phyloP scores from a whole-genome alignment of 2,797 vertebrate genomes.

The Amblyraja radiata region DNA sequence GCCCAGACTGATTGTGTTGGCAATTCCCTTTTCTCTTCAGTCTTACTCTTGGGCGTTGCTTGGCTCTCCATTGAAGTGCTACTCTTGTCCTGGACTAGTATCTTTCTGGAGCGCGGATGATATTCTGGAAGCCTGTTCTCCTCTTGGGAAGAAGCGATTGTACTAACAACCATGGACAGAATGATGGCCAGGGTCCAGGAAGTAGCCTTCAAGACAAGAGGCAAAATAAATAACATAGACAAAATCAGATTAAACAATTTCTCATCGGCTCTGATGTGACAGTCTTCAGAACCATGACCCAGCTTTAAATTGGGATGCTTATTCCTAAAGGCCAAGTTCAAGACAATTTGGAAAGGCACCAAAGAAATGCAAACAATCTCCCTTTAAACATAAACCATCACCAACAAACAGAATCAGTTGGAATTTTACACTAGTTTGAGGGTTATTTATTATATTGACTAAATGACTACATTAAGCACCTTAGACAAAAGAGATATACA shows the following conservation, averaged over 20 bases:
- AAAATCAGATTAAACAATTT: neutral
- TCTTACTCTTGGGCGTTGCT: neutral
- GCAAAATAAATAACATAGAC: slow-evolving; percentile 16
- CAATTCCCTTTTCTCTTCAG: neutral
- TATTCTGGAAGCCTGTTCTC: slow-evolving; percentile 20
- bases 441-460: slow-evolving; percentile 11
- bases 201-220: slow-evolving; percentile 44
- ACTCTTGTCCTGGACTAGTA: slow-evolving; percentile 6
- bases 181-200: slow-evolving; percentile 50
- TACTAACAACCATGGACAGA: slow-evolving; percentile 50
- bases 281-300: neutral
- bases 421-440: neutral
- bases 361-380: neutral
- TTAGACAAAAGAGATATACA: slow-evolving; percentile 3
- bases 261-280: neutral
- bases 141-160: slow-evolving; percentile 43
- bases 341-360: slow-evolving; percentile 4
- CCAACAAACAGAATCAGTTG: slow-evolving; percentile 28
- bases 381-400: slow-evolving; percentile 25
- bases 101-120: neutral
- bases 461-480: neutral
- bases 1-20: slow-evolving; percentile 16
- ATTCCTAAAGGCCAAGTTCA: slow-evolving; percentile 35
- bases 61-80: slow-evolving; percentile 1
- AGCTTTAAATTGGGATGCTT: neutral